A percentile compares a stretch with the other conserved stretches of the same genome.
phyloP scores from a whole-genome alignment of 2,888 invertebrate genomes.

The Norana najaformis region DNA sequence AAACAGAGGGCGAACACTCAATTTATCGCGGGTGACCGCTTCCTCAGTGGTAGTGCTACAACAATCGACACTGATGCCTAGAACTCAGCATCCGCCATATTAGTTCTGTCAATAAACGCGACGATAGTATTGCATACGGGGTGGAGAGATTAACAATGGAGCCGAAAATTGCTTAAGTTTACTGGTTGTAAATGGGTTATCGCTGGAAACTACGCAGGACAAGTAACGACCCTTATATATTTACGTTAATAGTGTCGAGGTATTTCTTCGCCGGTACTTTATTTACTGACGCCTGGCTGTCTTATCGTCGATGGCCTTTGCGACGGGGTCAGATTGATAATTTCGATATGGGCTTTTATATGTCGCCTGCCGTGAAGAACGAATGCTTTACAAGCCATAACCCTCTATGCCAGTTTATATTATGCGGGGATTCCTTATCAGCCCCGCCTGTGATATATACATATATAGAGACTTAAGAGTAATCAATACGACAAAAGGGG shows the following conservation, averaged over 20 bases:
- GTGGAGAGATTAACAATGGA: slow-evolving; percentile 5
- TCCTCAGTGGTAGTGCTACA: not conserved
- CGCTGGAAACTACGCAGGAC: not conserved
- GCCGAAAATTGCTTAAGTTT: not conserved
- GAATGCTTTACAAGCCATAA: too few species aligned
- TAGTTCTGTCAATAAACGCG: slow-evolving; percentile 7
- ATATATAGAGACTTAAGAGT: not conserved
- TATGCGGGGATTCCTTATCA: not conserved
- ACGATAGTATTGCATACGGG: not conserved
- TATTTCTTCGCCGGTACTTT: not conserved
- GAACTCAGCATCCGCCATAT: slow-evolving; percentile 13
- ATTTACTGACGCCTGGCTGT: not conserved
- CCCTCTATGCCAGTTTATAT: not conserved
- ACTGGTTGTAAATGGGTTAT: not conserved
- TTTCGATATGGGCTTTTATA: not conserved
- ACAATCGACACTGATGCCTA: not conserved
- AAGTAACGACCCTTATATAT: not conserved
- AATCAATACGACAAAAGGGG: too few species aligned
- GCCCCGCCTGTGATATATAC: not conserved
- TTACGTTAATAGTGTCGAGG: not conserved
- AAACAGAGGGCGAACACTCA: not conserved
- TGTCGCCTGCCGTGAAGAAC: not conserved
- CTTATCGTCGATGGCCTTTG: slow-evolving; percentile 7
- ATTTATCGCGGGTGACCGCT: not conserved
- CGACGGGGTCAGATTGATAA: slow-evolving; percentile 13